These are phyloP conservation scores for Megaceryle maxima DNA, from an alignment of 2,113 vertebrate species.

Conservation along the genomic window DNA sequence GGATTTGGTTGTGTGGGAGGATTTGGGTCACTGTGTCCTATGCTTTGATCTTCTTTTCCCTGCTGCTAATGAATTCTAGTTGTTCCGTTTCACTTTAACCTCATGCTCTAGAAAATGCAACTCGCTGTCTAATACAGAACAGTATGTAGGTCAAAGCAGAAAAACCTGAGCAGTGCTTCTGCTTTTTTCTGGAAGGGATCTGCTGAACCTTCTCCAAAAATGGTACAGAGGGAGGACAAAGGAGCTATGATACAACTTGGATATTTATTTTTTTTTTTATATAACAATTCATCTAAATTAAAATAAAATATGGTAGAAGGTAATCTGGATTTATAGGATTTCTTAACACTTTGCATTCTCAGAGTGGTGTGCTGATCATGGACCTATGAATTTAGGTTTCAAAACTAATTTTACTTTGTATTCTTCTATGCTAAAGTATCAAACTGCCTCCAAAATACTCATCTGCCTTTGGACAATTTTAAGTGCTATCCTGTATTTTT, in stretches of 20 bases:
- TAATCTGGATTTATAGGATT: neutral
- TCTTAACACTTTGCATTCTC: neutral
- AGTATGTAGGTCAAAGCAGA: neutral
- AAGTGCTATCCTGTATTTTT: neutral
- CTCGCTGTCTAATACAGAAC: neutral
- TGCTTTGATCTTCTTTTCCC: slow-evolving; percentile 46
- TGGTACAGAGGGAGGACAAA: neutral
- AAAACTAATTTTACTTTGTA: neutral
- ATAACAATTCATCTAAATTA: neutral
- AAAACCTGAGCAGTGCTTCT: neutral
- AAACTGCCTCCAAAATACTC: neutral
- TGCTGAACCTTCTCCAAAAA: neutral
- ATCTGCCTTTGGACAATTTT: neutral
- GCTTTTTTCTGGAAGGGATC: neutral
- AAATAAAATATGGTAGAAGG: neutral
- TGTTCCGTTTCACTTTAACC: neutral
- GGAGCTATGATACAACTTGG: neutral
- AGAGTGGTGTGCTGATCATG: neutral
- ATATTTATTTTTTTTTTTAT: neutral
- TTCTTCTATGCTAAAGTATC: neutral
- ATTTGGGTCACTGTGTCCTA: slow-evolving; percentile 60
- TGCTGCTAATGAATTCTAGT: neutral
- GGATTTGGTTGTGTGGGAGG: slow-evolving; percentile 29
- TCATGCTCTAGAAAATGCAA: neutral
- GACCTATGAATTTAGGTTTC: neutral